These are phyloP conservation scores for Porites australiensis DNA, from an alignment of 64 coral and sea anemone genomes.

Conservation along the genomic window DNA sequence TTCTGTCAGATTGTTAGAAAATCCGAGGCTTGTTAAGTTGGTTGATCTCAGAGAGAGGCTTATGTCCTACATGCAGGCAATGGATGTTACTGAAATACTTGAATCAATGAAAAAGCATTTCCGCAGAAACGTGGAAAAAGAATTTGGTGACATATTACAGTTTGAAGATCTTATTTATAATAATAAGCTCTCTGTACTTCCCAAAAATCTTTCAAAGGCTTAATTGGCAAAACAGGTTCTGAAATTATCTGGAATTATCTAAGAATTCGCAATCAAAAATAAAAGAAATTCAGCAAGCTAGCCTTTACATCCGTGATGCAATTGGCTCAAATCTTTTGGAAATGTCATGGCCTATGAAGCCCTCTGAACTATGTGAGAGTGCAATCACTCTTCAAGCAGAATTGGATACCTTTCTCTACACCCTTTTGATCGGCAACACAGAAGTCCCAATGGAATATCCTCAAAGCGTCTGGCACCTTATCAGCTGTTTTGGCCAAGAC, in stretches of 20 bases:
- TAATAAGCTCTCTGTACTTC: too few relatives aligned
- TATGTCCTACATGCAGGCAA: neutral
- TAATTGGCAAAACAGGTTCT: slow-evolving; percentile 2
- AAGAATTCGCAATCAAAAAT: neutral
- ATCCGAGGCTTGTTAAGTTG: slow-evolving; percentile 11
- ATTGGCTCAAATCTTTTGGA: neutral
- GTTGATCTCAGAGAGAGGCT: slow-evolving; percentile 22
- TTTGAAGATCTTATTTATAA: slow-evolving; percentile 51
- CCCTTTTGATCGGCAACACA: slow-evolving; percentile 52
- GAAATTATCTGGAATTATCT: neutral
- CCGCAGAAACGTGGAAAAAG: neutral
- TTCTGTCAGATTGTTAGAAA: slow-evolving; percentile 43
- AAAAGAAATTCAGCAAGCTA: slow-evolving; percentile 51
- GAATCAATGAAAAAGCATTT: slow-evolving; percentile 1
- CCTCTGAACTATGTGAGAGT: slow-evolving; percentile 15
- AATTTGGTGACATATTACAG: slow-evolving; percentile 13
- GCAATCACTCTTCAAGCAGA: slow-evolving; percentile 40
- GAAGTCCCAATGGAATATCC: neutral
- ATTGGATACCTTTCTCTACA: slow-evolving; percentile 37
- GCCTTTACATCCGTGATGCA: slow-evolving; percentile 5
- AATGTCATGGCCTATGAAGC: slow-evolving; percentile 34
- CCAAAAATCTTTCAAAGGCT: slow-evolving; percentile 11
- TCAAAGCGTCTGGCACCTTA: slow-evolving; percentile 33
- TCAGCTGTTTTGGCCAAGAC: slow-evolving; percentile 59
- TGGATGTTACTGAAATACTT: neutral